These are phyloP conservation scores for Eunapius fragilis DNA, from an alignment of 37 sponge, comb jelly and placozoan species.

Conservation along the genomic window DNA sequence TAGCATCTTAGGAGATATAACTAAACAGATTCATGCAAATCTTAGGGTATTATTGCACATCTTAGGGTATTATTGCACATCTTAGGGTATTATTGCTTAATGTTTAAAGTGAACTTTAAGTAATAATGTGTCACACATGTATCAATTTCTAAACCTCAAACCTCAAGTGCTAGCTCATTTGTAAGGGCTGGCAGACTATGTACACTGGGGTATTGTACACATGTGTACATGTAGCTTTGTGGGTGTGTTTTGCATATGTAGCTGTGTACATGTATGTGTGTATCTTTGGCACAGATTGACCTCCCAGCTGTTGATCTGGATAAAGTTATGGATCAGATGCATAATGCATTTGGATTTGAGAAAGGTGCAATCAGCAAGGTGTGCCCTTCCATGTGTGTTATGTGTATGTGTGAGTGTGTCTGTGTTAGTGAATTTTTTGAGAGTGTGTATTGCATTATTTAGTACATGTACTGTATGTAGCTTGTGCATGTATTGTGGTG, in stretches of 20 bases:
- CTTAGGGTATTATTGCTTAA: too few species aligned
- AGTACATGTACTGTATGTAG: background rate
- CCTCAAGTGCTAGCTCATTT: too few species aligned
- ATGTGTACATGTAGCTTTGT: too few species aligned
- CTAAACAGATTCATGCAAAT: too few species aligned
- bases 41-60: too few species aligned
- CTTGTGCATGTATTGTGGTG: background rate
- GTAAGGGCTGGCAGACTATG: too few species aligned
- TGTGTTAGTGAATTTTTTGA: background rate
- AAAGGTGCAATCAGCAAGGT: background rate
- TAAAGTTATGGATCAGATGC: conserved; percentile 58
- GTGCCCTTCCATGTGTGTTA: background rate
- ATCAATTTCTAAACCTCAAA: too few species aligned
- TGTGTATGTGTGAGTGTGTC: background rate
- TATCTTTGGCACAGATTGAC: conserved; percentile 85
- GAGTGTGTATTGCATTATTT: background rate
- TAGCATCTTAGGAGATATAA: too few species aligned
- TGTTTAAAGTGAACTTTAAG: too few species aligned
- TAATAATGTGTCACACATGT: too few species aligned
- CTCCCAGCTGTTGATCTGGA: conserved; percentile 68
- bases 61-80: too few species aligned
- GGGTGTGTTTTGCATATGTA: background rate
- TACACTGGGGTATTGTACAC: too few species aligned
- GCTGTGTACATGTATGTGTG: background rate
- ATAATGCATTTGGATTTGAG: conserved; percentile 63